phyloP scores from a whole-genome alignment of 2,113 vertebrate species.

The Physeter macrocephalus region DNA sequence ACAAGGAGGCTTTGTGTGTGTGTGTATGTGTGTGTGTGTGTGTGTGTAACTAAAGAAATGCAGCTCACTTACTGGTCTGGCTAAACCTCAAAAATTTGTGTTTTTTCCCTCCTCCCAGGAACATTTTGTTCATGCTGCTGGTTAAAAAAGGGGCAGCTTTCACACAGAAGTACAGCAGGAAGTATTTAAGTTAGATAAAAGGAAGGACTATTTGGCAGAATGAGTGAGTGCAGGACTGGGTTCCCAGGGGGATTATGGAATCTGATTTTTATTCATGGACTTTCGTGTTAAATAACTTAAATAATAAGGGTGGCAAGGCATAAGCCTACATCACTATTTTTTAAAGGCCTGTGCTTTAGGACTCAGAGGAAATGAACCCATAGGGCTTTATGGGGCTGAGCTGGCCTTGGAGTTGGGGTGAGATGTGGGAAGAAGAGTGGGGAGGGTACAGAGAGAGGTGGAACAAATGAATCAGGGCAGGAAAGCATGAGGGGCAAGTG shows the following conservation, averaged over 20 bases:
- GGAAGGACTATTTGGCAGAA: slow-evolving; percentile 32
- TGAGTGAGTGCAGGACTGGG: not conserved
- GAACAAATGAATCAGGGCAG: not conserved
- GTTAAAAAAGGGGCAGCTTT: slow-evolving; percentile 52
- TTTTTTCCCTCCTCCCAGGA: slow-evolving; percentile 2
- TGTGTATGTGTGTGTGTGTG: not conserved
- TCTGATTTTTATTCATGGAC: slow-evolving; percentile 10
- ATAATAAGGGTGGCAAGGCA: not conserved
- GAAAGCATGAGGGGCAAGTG: not conserved
- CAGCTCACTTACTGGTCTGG: slow-evolving; percentile 59
- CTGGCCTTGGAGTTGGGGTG: not conserved
- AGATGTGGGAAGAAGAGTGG: not conserved
- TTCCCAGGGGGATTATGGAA: slow-evolving; percentile 49
- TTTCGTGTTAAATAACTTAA: slow-evolving; percentile 43
- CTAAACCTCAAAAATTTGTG: slow-evolving; percentile 51
- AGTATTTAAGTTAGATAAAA: slow-evolving; percentile 58
- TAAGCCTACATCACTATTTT: not conserved
- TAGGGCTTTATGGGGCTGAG: not conserved
- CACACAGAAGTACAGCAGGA: slow-evolving; percentile 52
- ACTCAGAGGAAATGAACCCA: not conserved
- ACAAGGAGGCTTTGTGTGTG: slow-evolving; percentile 22
- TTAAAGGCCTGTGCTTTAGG: not conserved
- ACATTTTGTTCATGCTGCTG: slow-evolving; percentile 57
- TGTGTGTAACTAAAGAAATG: slow-evolving; percentile 44
- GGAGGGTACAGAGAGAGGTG: not conserved